Evolutionary conservation across 2,888 invertebrate genomes (phyloP), one percentile per base, ranked within the genome.

Genomic region (Drosophila bunnanda): DNA sequence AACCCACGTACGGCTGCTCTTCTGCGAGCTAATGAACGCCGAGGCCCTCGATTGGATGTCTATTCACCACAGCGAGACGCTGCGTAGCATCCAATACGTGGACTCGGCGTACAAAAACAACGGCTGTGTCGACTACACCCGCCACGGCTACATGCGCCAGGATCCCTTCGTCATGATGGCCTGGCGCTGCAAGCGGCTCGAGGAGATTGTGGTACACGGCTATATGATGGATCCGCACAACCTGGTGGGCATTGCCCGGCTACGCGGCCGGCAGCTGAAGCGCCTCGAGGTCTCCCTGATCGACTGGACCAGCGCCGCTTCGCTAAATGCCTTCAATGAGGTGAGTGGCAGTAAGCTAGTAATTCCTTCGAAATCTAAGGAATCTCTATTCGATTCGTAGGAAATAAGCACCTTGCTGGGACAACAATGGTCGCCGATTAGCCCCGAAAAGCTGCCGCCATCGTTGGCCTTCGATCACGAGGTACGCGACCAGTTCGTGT

Each of bases 1-100:
- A 25, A 94, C 95, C 25, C 95, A 96, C 91, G 93, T 96, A 56
- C 94, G 95, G 88, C 95, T 95, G 61, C 94, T 96, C 79, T 96
- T 96, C 92, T 96, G 96, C 91, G 95, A 95, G 91, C 93, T 93
- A 90, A 92, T 92, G 88, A 92, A 92, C 79, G 83, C 90, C 28
- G 90, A 90, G 41, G 92, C 92, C 15, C 83, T 92, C 52, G 91
- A 92, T 65, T 91, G 92, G 88, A 84, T 92, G 85, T 92, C 92
- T 2, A 67, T 90, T 54, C 88, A 91, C 54, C 91, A 91, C 62
- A 89, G 87, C 71, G 82, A 88, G 46, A 92, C 92, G 2, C 65
- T 92, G 32, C 91, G 90, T 46, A 92, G 92, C 80, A 89, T 92
- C 79, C 90, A 91, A 62, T 92, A 92, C 85, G 90, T 92, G 77